Evolutionary conservation across 1,140 invertebrate genomes (phyloP).

Genomic region (Trinorchestia longiramus): DNA sequence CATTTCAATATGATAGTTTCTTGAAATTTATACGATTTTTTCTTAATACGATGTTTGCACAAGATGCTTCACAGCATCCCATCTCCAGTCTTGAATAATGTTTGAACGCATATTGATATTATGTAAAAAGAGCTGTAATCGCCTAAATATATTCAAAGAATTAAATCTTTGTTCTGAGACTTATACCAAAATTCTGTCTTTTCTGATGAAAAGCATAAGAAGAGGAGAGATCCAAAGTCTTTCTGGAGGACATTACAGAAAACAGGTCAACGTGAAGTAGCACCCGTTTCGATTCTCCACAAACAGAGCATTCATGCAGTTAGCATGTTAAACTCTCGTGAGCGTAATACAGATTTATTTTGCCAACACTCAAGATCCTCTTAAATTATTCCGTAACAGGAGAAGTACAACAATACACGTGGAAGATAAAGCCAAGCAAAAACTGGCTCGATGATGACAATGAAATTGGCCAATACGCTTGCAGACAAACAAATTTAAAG

Average conservation of each 20-base stretch:
- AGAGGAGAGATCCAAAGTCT: not conserved
- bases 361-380: not conserved
- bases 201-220: not conserved
- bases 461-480: not conserved
- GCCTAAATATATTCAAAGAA: not conserved
- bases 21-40: not conserved
- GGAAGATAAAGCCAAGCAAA: not conserved
- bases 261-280: not conserved
- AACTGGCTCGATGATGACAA: not conserved
- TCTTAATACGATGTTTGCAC: not conserved
- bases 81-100: not conserved
- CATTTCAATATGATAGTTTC: not conserved
- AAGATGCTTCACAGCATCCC: not conserved
- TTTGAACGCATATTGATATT: not conserved
- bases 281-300: not conserved
- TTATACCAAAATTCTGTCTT: not conserved
- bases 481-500: not conserved
- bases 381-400: not conserved
- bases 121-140: not conserved
- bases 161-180: not conserved
- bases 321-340: not conserved
- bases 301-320: not conserved
- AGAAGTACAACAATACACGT: not conserved
- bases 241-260: not conserved
- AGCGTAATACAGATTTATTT: not conserved